Conservation (phyloP, 2,888 invertebrate genomes). For the Zygaena filipendulae region DNA sequence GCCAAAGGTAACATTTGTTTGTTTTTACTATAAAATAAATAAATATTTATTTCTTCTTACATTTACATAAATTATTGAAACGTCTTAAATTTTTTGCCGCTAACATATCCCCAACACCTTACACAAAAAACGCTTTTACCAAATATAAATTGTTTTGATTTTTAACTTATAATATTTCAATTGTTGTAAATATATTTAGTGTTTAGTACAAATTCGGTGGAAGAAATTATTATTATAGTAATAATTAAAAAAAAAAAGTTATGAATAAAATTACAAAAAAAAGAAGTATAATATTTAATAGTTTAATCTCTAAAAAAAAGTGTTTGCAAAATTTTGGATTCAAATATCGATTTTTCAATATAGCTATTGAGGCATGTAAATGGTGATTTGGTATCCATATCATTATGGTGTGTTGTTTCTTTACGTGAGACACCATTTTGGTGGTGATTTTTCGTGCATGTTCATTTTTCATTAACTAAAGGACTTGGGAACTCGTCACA, state of each 20-base stretch:
- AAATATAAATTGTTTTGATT: constrained; percentile 41
- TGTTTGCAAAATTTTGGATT: too few species aligned
- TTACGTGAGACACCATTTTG: too few species aligned
- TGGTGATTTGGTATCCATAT: constrained; percentile 14
- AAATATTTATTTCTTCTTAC: too few species aligned
- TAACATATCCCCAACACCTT: too few species aligned
- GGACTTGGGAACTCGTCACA: too few species aligned
- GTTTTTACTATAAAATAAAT: constrained; percentile 1
- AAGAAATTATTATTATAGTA: constrained; percentile 28
- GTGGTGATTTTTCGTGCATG: too few species aligned
- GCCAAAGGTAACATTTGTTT: constrained; percentile 8
- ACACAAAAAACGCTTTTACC: constrained; percentile 64
- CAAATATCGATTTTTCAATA: constrained; percentile 11
- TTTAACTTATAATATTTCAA: too few species aligned
- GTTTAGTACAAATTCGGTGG: constrained; percentile 62
- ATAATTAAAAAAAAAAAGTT: constrained; percentile 21
- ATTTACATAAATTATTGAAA: too few species aligned
- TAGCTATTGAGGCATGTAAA: constrained; percentile 20
- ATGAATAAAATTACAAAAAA: constrained; percentile 17
- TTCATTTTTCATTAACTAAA: too few species aligned
- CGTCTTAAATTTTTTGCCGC: too few species aligned
- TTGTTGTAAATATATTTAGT: constrained; percentile 57
- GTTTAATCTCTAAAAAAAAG: constrained; percentile 6
- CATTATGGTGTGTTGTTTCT: too few species aligned
- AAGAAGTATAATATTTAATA: constrained; percentile 6